Evolutionary conservation across 2,888 invertebrate species (phyloP), one percentile per base, ranked within the genome.

Genomic region (Leptinotarsa juncta): DNA sequence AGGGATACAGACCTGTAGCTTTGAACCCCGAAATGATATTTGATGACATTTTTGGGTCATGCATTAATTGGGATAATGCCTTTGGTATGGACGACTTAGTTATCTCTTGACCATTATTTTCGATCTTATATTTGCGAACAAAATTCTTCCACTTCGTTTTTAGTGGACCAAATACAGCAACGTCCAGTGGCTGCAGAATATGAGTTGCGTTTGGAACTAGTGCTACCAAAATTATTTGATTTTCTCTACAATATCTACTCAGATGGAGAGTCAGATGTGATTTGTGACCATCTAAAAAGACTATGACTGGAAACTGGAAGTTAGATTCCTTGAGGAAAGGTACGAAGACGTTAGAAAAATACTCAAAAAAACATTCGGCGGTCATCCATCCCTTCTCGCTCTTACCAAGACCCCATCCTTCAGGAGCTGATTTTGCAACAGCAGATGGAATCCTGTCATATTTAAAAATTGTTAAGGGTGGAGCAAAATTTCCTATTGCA

Each of bases 181-280:
- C 76, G 62, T 76, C 76, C 20, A 76, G 42, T n/a, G 76, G 76
- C 49, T 76, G 76, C 12, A 76, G 55, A 18, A 76, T 73, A 68
- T 76, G 72, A 51, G 76, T 76, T 49, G 76, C 69, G 57, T 76
- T 76, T 26, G 76, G 69, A 53, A 42, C 67, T 23, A 77, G 62
- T 65, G 77, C 74, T 70, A 77, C 53, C 60, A 77, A 71, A 70
- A 77, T 72, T 69, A 77, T 72, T 69, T 68, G 48, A 74, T 77
- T 65, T 71, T 71, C 66, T 66, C 71, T 23, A 55, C 66, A 66
- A 71, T 50, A 71, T 71, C 57, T 71, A 71, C 70, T 72, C 70
- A 72, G 42, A 26, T 68, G 71, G 32, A 76, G 70, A 57, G 74
- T 76, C 26, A 76, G 65, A 74, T 77, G 77, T 15, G 74, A 77